Evolutionary conservation across 1,140 invertebrate species (phyloP).

Genomic region (Drosophila lacertosa): DNA sequence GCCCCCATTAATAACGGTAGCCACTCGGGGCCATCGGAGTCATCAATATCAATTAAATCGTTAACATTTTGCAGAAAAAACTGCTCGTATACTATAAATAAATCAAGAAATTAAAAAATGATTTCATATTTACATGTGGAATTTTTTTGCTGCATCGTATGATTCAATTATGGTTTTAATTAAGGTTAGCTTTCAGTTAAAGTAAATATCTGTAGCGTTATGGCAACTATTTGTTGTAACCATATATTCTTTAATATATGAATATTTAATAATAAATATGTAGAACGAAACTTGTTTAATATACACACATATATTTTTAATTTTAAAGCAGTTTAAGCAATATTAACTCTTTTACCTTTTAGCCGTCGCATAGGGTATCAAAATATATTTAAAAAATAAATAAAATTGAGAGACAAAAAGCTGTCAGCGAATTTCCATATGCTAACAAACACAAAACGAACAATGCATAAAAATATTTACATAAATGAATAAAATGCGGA

Average conservation of each 20-base stretch:
- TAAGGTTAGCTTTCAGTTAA: background rate
- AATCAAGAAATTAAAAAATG: conserved; percentile 27
- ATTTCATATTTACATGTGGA: conserved; percentile 27
- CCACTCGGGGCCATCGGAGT: conserved; percentile 18
- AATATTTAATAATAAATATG: background rate
- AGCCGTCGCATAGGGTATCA: background rate
- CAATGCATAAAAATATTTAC: conserved; percentile 66
- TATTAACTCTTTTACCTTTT: no score
- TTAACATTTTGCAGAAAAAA: conserved; percentile 52
- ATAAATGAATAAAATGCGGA: conserved; percentile 80
- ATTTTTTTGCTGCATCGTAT: background rate
- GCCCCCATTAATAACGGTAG: conserved; percentile 1
- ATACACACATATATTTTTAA: background rate
- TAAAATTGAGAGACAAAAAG: conserved; percentile 15
- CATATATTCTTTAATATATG: background rate
- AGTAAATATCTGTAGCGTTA: no score
- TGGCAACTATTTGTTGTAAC: background rate
- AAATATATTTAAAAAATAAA: conserved; percentile 1
- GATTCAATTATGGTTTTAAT: background rate
- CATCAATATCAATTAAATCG: conserved; percentile 79
- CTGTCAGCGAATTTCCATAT: conserved; percentile 45
- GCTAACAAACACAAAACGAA: conserved; percentile 50
- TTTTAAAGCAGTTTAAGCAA: no score
- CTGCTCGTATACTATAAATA: conserved; percentile 49
- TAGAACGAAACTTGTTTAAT: background rate